Evolutionary conservation across 2,888 invertebrate species (phyloP), one percentile per base, ranked within the genome.

Genomic region (Rhamnusium bicolor): DNA sequence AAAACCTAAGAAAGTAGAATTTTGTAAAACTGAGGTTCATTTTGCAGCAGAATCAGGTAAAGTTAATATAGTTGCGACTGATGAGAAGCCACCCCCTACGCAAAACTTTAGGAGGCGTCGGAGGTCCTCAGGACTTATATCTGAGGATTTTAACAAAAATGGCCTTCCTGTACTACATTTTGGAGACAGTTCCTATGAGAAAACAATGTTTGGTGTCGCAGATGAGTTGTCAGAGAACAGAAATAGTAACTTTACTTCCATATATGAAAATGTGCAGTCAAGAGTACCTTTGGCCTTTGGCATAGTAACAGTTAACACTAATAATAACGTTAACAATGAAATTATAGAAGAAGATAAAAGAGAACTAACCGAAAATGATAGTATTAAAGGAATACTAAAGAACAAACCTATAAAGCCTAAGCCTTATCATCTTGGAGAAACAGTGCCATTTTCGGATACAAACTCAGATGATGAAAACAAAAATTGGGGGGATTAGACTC

Each of bases 1-100:
- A 80, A 91, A 89, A 84, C 89, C 90, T 1, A 95, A 95, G 85
- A 94, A 92, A 87, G 96, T 96, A 0, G 95, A 94, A 83, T 96
- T 96, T 87, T 95, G 95, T 85, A 96, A 96, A 89, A 96, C 96
- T 0, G 96, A 96, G 89, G 92, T 96, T 24, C 96, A 96, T 86
- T 96, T 96, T 85, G 94, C 95, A 0, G 94, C 95, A 14, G 96
- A 96, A 85, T 94, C 95, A 0, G 96, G 96, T 0, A 92, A 93
- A 81, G 94, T 96, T 0, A 95, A 96, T 84, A 95, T 96, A 72
- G 95, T 96, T 32, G 95, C 95, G 84, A 96, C 96, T 0, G 95
- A 95, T 86, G 95, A 94, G 76, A 96, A 96, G 86, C 96, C 96
- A 54, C 95, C 95, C 8, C 95, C 96, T 4, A 94, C 94, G 0